Base-by-base conservation (phyloP, 2,888 invertebrate species). In the Diploptera punctata region DNA sequence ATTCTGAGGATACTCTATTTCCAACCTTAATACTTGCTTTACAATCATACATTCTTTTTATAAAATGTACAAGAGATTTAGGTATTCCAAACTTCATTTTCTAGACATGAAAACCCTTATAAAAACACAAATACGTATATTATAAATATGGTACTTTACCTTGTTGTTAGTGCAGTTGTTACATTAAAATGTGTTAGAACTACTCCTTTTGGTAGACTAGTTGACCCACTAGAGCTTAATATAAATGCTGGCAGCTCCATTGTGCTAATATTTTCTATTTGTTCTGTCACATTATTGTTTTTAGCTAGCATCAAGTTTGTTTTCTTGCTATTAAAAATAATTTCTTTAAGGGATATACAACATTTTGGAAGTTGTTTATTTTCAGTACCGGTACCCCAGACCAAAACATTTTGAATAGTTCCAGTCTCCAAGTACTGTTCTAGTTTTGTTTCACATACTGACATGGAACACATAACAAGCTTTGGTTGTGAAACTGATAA, bases 141-240 rank as follows among this genome's bases (percentile, higher is more conserved):
- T n/a, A n/a, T n/a, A n/a, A n/a, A n/a, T n/a, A n/a, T n/a, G n/a
- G n/a, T n/a, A 13, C n/a, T n/a, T n/a, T 31, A 60, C 60, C 60
- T 67, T 26, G 47, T 47, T 29, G 49, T 24, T n/a, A 67, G n/a
- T 18, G 47, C 18, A 38, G 80, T 77, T 78, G 88, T 81, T 31
- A 90, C 83, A 82, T 92, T 93, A 33, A 84, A 84, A 80, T 93
- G 91, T 2, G 91, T 89, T 3, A 93, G 82, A 86, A 90, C 88
- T 0, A 93, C 93, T 31, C 92, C 93, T 81, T 93, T 93, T 0
- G 93, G 91, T 71, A 93, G 79, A 0, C 94, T 94, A 0, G 87
- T 87, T 0, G 93, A 93, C 18, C 93, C 93, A 1, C 93, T 92
- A 0, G 93, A 93, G 79, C 90, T 93, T 77, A 93, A 88, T 74